These are phyloP conservation scores for Tenthredo scrophulariae DNA, from an alignment of 2,888 invertebrate genomes.

Conservation along the genomic window DNA sequence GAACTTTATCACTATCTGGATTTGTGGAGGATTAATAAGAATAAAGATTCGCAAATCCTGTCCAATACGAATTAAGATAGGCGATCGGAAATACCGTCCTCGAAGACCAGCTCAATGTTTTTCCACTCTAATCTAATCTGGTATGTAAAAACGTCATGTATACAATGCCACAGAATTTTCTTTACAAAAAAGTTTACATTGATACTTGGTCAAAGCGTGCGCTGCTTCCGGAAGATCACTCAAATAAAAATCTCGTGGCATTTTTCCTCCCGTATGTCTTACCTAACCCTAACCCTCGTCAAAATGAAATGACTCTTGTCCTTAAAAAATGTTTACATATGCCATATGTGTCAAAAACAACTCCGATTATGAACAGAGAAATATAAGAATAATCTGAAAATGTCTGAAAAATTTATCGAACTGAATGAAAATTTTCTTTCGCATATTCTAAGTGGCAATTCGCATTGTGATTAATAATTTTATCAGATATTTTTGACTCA, in stretches of 20 bases:
- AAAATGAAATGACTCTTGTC: slow-evolving; percentile 34
- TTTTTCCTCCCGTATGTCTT: not conserved
- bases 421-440: not conserved
- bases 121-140: not conserved
- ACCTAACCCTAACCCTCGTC: slow-evolving; percentile 27
- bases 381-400: not conserved
- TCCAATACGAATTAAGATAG: not conserved
- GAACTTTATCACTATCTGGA: not conserved
- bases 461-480: not conserved
- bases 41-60: not conserved
- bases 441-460: not conserved
- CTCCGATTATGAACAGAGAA: not conserved
- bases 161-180: not conserved
- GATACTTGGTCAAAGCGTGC: slow-evolving; percentile 5
- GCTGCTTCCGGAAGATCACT: slow-evolving; percentile 8
- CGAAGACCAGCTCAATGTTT: not conserved
- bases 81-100: not conserved
- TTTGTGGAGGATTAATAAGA: not conserved
- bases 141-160: not conserved
- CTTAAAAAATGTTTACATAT: not conserved
- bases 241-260: slow-evolving; percentile 26
- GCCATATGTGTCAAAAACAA: not conserved
- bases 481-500: slow-evolving; percentile 71
- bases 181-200: not conserved
- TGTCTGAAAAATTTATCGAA: not conserved